Conservation (phyloP, 35 echinoderm and acorn worm genomes). For the Stichopus chloronotus region DNA sequence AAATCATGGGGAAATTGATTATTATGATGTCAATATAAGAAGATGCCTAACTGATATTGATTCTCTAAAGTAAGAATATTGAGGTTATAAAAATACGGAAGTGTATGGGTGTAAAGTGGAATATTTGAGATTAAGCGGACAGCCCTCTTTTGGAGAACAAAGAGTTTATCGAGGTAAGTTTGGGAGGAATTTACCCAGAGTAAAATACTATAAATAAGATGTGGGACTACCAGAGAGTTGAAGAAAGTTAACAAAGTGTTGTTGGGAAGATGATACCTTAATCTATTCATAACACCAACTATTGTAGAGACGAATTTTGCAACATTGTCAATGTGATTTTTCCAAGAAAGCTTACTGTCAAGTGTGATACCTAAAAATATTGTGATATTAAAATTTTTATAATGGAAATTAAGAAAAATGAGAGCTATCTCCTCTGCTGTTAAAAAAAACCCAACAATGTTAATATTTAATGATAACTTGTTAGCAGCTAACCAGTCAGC, state of each 20-base stretch:
- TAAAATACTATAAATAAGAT: conserved; percentile 3
- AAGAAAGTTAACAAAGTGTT: not conserved
- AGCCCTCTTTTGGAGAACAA: too few species aligned
- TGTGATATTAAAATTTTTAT: not conserved
- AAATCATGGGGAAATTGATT: not conserved
- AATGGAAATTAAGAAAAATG: not conserved
- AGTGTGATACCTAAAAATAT: not conserved
- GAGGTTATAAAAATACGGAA: too few species aligned
- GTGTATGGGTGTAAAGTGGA: too few species aligned
- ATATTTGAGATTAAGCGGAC: too few species aligned
- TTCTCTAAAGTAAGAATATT: too few species aligned
- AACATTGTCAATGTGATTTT: conserved; percentile 8
- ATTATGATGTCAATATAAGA: too few species aligned
- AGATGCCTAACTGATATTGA: not conserved
- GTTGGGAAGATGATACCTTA: not conserved
- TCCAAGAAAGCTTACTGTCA: conserved; percentile 5
- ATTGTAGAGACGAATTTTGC: not conserved
- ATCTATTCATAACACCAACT: not conserved
- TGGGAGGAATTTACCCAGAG: too few species aligned
- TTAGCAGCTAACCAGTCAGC: not conserved
- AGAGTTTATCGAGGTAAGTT: too few species aligned
- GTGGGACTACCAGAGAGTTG: not conserved
- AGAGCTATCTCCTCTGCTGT: not conserved
- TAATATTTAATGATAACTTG: conserved; percentile 21
- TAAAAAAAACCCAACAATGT: conserved; percentile 1